A percentile compares a stretch with the other conserved stretches of the same genome.
phyloP scores from a whole-genome alignment of 2,797 vertebrate genomes.

The Coilia nasus region DNA sequence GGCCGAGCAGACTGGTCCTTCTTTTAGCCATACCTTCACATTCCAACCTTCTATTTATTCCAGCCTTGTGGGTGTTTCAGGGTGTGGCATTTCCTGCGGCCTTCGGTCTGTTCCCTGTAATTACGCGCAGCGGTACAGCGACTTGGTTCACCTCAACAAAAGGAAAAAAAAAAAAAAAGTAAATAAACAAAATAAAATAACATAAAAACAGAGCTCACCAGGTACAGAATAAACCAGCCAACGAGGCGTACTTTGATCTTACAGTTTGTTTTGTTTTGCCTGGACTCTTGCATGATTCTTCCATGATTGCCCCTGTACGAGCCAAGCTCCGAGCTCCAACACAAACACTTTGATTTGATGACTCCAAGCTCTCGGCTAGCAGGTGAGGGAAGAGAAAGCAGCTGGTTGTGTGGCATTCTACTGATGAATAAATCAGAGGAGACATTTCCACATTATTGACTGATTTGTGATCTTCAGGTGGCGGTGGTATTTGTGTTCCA shows the following conservation, averaged over 20 bases:
- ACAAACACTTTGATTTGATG: constrained; percentile 21
- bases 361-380: neutral
- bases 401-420: neutral
- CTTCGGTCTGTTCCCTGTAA: constrained; percentile 54
- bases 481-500: constrained; percentile 17
- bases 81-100: constrained; percentile 34
- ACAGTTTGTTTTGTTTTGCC: constrained; percentile 14
- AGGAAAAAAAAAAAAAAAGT: neutral
- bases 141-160: constrained; percentile 47
- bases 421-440: constrained; percentile 10
- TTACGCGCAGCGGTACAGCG: constrained; percentile 66
- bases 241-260: neutral
- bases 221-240: no score
- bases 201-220: no score
- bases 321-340: neutral
- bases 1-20: constrained; percentile 85
- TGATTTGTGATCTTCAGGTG: constrained; percentile 20
- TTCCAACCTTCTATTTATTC: constrained; percentile 68
- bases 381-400: neutral
- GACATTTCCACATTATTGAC: constrained; percentile 7
- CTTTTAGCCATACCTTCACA: constrained; percentile 81
- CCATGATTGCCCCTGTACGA: neutral
- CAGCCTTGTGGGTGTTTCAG: constrained; percentile 36
- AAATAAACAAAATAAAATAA: no score
- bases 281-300: neutral